Evolutionary conservation across 2,888 invertebrate species (phyloP).

Genomic region (Allygus modestus): DNA sequence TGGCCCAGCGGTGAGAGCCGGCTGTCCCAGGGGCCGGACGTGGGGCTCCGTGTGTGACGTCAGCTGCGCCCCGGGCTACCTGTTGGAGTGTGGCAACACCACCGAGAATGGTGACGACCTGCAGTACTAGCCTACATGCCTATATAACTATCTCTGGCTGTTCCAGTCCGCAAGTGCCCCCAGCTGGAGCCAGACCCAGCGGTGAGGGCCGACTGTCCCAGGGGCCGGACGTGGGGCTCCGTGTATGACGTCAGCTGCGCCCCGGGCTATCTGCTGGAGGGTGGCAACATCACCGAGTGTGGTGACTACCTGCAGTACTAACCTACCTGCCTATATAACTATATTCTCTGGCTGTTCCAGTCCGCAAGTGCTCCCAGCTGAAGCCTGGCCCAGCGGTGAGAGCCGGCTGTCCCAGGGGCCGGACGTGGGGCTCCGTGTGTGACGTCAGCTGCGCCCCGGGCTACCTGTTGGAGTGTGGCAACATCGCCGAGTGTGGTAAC

Average conservation of each 20-base stretch:
- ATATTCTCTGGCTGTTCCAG: conserved; percentile 58
- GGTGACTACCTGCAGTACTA: conserved; percentile 59
- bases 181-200: conserved; percentile 40
- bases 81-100: conserved; percentile 45
- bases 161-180: conserved; percentile 62
- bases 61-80: conserved; percentile 59
- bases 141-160: too few species aligned
- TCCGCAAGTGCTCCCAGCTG: conserved; percentile 58
- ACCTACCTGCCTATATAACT: too few species aligned
- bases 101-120: conserved; percentile 61
- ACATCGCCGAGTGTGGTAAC: conserved; percentile 56
- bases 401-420: conserved; percentile 56
- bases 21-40: conserved; percentile 57
- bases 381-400: conserved; percentile 35
- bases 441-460: conserved; percentile 61
- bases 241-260: conserved; percentile 60
- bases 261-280: conserved; percentile 60
- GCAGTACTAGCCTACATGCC: too few species aligned
- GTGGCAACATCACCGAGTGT: conserved; percentile 55
- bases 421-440: conserved; percentile 60
- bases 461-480: conserved; percentile 57
- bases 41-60: conserved; percentile 61
- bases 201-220: conserved; percentile 52
- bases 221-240: conserved; percentile 60
- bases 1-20: conserved; percentile 29